A percentile compares a stretch with the other conserved stretches of the same genome.
Evolutionary conservation across 2,797 vertebrate genomes (phyloP).

Genomic region (Lutjanus argentimaculatus): DNA sequence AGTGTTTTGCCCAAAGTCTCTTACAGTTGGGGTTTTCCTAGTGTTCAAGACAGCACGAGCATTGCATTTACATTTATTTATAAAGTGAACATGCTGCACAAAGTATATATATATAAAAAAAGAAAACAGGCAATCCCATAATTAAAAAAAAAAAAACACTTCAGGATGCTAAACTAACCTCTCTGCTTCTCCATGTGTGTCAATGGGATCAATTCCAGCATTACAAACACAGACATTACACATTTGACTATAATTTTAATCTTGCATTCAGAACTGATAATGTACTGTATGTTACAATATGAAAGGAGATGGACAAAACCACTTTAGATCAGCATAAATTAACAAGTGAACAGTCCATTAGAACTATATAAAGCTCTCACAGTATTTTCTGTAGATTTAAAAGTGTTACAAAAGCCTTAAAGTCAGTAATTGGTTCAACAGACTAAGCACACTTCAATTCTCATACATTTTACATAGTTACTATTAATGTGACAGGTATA

Average conservation of each 20-base stretch:
- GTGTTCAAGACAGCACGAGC: slow-evolving; percentile 77
- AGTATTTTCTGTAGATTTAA: slow-evolving; percentile 63
- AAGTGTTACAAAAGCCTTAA: slow-evolving; percentile 49
- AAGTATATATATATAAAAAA: slow-evolving; percentile 69
- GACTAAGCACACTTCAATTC: slow-evolving; percentile 33
- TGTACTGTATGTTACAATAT: slow-evolving; percentile 64
- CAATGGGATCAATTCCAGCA: slow-evolving; percentile 70
- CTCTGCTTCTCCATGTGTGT: slow-evolving; percentile 36
- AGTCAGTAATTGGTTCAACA: slow-evolving; percentile 44
- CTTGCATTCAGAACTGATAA: slow-evolving; percentile 72
- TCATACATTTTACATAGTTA: slow-evolving; percentile 20
- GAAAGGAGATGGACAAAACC: slow-evolving; percentile 59
- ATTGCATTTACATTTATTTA: slow-evolving; percentile 82
- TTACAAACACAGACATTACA: slow-evolving; percentile 78
- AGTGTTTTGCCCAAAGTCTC: slow-evolving; percentile 43
- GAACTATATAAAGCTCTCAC: slow-evolving; percentile 70
- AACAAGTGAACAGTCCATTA: slow-evolving; percentile 61
- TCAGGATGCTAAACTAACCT: slow-evolving; percentile 49
- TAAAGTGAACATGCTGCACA: slow-evolving; percentile 86
- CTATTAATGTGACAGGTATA: slow-evolving; percentile 32
- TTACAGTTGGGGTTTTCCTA: slow-evolving; percentile 46
- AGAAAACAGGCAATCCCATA: slow-evolving; percentile 64
- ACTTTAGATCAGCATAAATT: slow-evolving; percentile 71
- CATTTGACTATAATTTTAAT: slow-evolving; percentile 71
- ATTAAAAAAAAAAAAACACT: slow-evolving; percentile 53